A percentile compares a stretch with the other conserved stretches of the same genome.
Conservation (phyloP, 1,140 invertebrate genomes). For the Atta colombica region DNA sequence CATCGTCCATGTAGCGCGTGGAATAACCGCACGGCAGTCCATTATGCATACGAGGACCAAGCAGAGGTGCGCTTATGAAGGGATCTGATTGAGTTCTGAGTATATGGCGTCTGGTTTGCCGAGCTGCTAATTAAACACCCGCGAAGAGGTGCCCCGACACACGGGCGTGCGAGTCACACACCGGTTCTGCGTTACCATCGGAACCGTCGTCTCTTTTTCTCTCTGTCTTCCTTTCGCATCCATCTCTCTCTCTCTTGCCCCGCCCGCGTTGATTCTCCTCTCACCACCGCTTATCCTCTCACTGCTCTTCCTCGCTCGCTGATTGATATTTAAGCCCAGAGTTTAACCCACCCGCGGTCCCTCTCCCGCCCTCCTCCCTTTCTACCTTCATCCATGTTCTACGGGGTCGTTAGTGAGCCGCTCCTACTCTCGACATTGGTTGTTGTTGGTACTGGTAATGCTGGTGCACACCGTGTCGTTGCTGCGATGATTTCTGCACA, state of each 20-base stretch:
- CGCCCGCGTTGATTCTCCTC: slow-evolving; percentile 33
- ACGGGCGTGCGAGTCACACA: slow-evolving; percentile 74
- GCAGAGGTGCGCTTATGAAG: slow-evolving; percentile 84
- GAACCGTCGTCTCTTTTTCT: slow-evolving; percentile 31
- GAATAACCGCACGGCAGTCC: slow-evolving; percentile 73
- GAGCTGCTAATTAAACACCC: slow-evolving; percentile 86
- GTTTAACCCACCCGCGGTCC: slow-evolving; percentile 78
- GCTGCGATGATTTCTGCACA: slow-evolving; percentile 79
- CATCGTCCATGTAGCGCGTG: slow-evolving; percentile 49
- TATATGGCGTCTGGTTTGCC: slow-evolving; percentile 85
- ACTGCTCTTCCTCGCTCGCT: slow-evolving; percentile 75
- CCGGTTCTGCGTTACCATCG: slow-evolving; percentile 63
- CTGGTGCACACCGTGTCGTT: slow-evolving; percentile 65
- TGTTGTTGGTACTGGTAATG: slow-evolving; percentile 74
- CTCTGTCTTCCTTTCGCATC: slow-evolving; percentile 7
- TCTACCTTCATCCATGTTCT: slow-evolving; percentile 78
- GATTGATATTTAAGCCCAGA: slow-evolving; percentile 85
- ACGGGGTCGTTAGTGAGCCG: slow-evolving; percentile 82
- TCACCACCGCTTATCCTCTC: slow-evolving; percentile 69
- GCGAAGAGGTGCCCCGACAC: slow-evolving; percentile 77
- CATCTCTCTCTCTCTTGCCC: slow-evolving; percentile 22
- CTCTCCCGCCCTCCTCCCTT: slow-evolving; percentile 39
- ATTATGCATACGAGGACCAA: slow-evolving; percentile 84
- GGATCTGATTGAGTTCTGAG: slow-evolving; percentile 87
- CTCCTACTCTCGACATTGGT: slow-evolving; percentile 73